Evolutionary conservation across 2,888 invertebrate genomes (phyloP).

Genomic region (Malacosoma neustria): DNA sequence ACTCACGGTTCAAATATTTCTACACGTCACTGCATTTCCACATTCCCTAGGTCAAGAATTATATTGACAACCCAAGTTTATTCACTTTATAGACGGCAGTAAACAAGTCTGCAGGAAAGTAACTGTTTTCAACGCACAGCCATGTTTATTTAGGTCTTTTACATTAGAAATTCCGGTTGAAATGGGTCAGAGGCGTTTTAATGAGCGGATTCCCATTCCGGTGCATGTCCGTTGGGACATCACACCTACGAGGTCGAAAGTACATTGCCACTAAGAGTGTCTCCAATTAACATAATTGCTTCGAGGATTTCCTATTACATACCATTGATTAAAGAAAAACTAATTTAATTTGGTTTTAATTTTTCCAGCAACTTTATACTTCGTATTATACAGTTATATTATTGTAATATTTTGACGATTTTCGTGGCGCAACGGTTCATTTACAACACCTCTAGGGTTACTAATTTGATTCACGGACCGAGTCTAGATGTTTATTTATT

Average conservation of each 20-base stretch:
- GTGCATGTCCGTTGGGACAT: conserved; percentile 29
- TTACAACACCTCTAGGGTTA: too few relatives aligned
- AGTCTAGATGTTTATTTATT: too few relatives aligned
- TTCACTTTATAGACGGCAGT: background rate
- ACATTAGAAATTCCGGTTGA: conserved; percentile 28
- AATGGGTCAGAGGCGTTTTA: conserved; percentile 36
- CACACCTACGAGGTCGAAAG: conserved; percentile 26
- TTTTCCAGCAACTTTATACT: too few relatives aligned
- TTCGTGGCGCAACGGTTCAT: too few relatives aligned
- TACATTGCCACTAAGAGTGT: conserved; percentile 6
- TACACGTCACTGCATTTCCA: background rate
- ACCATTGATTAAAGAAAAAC: too few relatives aligned
- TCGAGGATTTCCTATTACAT: conserved; percentile 13
- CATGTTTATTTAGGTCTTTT: conserved; percentile 11
- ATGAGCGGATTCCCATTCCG: conserved; percentile 29
- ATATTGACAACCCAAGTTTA: background rate
- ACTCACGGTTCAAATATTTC: background rate
- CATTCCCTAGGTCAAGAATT: background rate
- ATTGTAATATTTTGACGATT: too few relatives aligned
- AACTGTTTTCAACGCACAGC: background rate
- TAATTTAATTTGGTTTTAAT: too few relatives aligned
- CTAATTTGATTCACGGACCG: too few relatives aligned
- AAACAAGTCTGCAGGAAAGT: background rate
- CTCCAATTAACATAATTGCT: conserved; percentile 17
- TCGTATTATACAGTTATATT: too few relatives aligned